A percentile compares a stretch with the other conserved stretches of the same genome.
Evolutionary conservation across 1,140 invertebrate species (phyloP).

Genomic region (Lordiphosa collinella): DNA sequence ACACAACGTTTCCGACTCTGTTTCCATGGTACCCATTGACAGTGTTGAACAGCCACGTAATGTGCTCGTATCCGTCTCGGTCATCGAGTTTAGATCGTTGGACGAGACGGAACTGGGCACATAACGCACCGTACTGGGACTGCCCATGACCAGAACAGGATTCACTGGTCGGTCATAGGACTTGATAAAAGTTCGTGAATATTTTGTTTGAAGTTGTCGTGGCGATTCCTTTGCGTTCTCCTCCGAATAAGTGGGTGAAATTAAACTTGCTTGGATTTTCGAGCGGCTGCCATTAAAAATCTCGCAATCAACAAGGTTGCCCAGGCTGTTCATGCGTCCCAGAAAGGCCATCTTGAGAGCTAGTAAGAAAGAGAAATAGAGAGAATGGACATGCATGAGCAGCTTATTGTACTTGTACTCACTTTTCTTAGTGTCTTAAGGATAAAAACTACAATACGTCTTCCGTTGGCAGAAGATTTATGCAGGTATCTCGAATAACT

Average conservation of each 20-base stretch:
- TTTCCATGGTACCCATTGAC: constrained; percentile 15
- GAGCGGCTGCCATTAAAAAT: constrained; percentile 2
- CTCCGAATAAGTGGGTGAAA: neutral
- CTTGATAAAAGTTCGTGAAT: constrained; percentile 49
- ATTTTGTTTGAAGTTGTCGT: constrained; percentile 1
- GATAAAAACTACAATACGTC: constrained; percentile 35
- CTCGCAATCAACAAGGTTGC: constrained; percentile 27
- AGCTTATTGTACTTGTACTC: neutral
- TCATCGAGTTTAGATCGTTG: constrained; percentile 39
- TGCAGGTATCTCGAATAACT: constrained; percentile 3
- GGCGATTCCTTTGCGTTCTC: neutral
- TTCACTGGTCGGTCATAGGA: constrained; percentile 15
- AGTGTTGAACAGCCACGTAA: constrained; percentile 28
- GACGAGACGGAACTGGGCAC: constrained; percentile 47
- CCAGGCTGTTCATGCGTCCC: constrained; percentile 33
- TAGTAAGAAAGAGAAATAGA: neutral
- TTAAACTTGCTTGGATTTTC: neutral
- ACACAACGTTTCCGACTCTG: constrained; percentile 32
- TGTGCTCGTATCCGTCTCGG: constrained; percentile 54
- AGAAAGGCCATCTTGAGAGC: constrained; percentile 44
- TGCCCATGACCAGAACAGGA: constrained; percentile 3
- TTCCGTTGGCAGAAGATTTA: constrained; percentile 27
- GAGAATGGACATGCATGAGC: neutral
- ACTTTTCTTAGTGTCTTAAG: neutral
- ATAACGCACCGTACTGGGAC: constrained; percentile 35